These are phyloP conservation scores for Microtus richardsoni DNA, from an alignment of 2,113 vertebrate species.

Conservation along the genomic window DNA sequence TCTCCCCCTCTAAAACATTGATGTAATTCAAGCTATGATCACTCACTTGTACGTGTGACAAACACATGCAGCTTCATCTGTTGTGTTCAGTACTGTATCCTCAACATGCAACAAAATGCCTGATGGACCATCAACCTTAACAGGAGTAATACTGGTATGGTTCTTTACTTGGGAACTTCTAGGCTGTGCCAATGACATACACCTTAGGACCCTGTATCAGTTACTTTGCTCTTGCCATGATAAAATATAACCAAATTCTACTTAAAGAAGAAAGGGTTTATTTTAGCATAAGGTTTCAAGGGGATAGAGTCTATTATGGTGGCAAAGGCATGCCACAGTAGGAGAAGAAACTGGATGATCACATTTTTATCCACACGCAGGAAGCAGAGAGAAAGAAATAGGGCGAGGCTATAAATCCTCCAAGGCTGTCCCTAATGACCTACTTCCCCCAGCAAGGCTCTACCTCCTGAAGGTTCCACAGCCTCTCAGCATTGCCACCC, in stretches of 20 bases:
- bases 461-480: not conserved
- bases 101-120: not conserved
- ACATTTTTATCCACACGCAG: not conserved
- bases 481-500: not conserved
- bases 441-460: not conserved
- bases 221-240: not conserved
- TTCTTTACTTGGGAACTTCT: not conserved
- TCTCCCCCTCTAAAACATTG: not conserved
- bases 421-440: not conserved
- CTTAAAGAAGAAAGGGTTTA: not conserved
- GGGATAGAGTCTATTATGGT: too few species aligned
- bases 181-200: fast-evolving
- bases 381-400: not conserved
- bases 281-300: not conserved
- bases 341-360: not conserved
- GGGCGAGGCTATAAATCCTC: not conserved
- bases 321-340: not conserved
- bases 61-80: not conserved
- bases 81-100: not conserved
- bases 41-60: not conserved
- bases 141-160: too few species aligned
- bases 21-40: not conserved
- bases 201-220: not conserved
- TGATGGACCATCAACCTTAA: not conserved
- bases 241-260: too few species aligned